phyloP scores from a whole-genome alignment of 1,140 invertebrate genomes.

The Colletes gigas region DNA sequence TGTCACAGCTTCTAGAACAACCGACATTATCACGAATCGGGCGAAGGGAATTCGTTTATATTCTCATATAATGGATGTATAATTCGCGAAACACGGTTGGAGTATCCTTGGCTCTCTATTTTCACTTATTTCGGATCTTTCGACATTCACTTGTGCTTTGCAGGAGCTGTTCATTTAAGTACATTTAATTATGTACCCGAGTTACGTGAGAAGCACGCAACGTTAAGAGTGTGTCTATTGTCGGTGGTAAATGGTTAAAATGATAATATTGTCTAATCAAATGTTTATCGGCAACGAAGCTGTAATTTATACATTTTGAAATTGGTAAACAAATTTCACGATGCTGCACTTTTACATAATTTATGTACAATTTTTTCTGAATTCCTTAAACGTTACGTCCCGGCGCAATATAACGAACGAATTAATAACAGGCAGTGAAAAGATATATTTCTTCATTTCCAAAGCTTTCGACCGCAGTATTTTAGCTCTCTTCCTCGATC shows the following conservation, averaged over 20 bases:
- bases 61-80: not conserved
- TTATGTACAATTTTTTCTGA: too few relatives aligned
- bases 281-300: too few relatives aligned
- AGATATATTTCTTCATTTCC: too few relatives aligned
- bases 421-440: too few relatives aligned
- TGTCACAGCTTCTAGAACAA: constrained; percentile 31
- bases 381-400: too few relatives aligned
- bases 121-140: not conserved
- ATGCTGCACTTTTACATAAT: too few relatives aligned
- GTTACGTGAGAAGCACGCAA: not conserved
- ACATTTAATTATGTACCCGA: not conserved
- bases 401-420: too few relatives aligned
- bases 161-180: not conserved
- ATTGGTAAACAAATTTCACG: too few relatives aligned
- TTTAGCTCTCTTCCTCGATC: too few relatives aligned
- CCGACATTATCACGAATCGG: not conserved
- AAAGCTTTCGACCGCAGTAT: too few relatives aligned
- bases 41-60: not conserved
- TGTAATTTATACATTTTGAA: too few relatives aligned
- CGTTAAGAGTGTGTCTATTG: not conserved
- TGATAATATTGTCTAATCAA: not conserved
- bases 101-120: not conserved
- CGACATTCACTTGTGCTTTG: not conserved
- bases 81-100: not conserved
- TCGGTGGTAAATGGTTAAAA: not conserved